phyloP scores from a whole-genome alignment of 1,140 invertebrate species.

The Pentalonia nigronervosa region DNA sequence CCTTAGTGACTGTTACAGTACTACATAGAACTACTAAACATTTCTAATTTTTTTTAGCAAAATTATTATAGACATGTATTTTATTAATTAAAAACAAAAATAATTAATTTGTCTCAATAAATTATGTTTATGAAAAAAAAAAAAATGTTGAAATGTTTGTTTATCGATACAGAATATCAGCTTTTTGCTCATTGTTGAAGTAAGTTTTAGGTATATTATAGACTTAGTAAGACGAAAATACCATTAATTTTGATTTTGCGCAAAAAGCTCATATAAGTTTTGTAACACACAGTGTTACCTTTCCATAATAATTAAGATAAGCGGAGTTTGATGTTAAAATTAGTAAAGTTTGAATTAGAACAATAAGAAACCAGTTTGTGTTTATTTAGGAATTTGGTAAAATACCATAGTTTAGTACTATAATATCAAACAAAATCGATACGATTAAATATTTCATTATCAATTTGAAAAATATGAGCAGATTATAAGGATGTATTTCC shows the following conservation, averaged over 20 bases:
- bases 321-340: neutral
- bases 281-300: neutral
- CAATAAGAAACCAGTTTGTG: neutral
- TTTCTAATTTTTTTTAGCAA: too few relatives aligned
- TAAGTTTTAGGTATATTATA: conserved; percentile 23
- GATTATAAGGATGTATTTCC: neutral
- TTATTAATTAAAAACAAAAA: neutral
- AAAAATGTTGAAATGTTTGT: neutral
- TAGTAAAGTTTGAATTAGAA: neutral
- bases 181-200: conserved; percentile 23
- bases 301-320: neutral
- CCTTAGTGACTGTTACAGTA: too few relatives aligned
- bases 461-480: neutral
- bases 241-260: conserved; percentile 34
- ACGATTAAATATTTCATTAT: neutral
- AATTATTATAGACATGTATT: neutral
- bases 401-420: neutral
- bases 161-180: neutral
- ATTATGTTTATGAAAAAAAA: neutral
- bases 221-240: conserved; percentile 1
- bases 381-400: neutral
- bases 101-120: neutral
- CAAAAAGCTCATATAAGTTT: conserved; percentile 32
- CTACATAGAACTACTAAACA: too few relatives aligned
- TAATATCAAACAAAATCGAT: neutral